Evolutionary conservation across 2,797 vertebrate species (phyloP), one percentile per base, ranked within the genome.

Genomic region (Neoniphon sammara): DNA sequence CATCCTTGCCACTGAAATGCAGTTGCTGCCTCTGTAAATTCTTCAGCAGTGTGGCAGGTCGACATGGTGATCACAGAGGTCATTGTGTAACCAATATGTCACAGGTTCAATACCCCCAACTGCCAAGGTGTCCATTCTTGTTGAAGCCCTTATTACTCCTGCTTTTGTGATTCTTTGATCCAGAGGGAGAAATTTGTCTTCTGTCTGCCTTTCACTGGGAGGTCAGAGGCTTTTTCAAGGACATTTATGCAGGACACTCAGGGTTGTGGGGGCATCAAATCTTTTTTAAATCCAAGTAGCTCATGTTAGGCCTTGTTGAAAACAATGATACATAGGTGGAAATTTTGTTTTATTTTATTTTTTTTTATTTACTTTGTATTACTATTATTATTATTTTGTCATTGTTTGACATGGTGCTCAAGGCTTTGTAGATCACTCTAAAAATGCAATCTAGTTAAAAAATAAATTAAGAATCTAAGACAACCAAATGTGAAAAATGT

Each of bases 401-500:
- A 70, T 82, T 73, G 80, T 81, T 87, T 83, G 55, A 81, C 42
- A 70, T 60, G 78, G 80, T 80, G 80, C 81, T 87, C 68, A 64
- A 78, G 62, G 75, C 58, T 85, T 81, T 82, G 59, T 67, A 49
- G 49, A 78, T 36, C 66, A 75, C 46, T 46, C 15, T 2, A 14
- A 44, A n/a, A 73, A 85, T 84, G 72, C 69, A 72, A 80, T 82
- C 68, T 80, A 73, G 64, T 85, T 80, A 56, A 82, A 20, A 34
- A 36, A n/a, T 53, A 23, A 31, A 10, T 62, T 21, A 21, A 82
- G 74, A 89, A 80, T 89, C 73, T 67, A 71, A 68, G 60, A 82
- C 63, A 86, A 85, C 82, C 75, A 88, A 88, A 90, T 89, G 75
- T 88, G 77, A 88, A 92, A 78, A 68, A 78, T 14, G 18, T 77